Base-by-base conservation (phyloP, 2,888 invertebrate species). In the Dastarcus helophoroides region DNA sequence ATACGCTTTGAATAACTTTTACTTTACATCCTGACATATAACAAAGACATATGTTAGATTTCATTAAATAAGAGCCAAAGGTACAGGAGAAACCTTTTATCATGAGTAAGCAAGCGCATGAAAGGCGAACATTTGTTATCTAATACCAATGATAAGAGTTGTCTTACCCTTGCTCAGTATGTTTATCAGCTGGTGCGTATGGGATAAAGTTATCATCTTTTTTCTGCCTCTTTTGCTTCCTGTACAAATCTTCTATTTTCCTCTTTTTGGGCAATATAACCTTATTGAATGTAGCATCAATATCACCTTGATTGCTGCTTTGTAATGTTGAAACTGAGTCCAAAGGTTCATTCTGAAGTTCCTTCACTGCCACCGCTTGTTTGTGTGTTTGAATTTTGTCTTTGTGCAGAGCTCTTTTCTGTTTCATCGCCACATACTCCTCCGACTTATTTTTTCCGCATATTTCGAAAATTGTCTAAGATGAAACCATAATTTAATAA, bases 401-500 rank as follows among this genome's bases (percentile, higher is more conserved):
- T 55, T 75, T 64, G 63, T 93, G 73, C 53, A 76, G 66, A 40
- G 74, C 68, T 27, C 95, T 72, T 60, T 91, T 93, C 7, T 73
- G 69, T 57, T 89, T 86, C 94, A 97, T 97, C 0, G 85, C 77
- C 33, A 74, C 61, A 43, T 81, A 82, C 53, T 78, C 78, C 1
- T 73, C 68, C 0, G 86, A 81, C 53, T 88, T 76, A 46, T 78
- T 71, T 53, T 80, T 84, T 1, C 81, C 73, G 24, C 84, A 82
- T 28, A 95, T 69, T 65, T 97, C 97, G 60, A 97, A 86, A 48
- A 97, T 83, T 1, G 94, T 97, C 89, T 90, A 62, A 21, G 67
- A 63, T 42, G 36, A n/a, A n/a, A n/a, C n/a, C n/a, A 5, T 9
- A 23, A 8, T 8, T 23, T 23, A 13, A 15, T 13, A 29, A 29